These are phyloP conservation scores for Sepiola atlantica DNA, from an alignment of 2,888 invertebrate genomes.

Conservation along the genomic window DNA sequence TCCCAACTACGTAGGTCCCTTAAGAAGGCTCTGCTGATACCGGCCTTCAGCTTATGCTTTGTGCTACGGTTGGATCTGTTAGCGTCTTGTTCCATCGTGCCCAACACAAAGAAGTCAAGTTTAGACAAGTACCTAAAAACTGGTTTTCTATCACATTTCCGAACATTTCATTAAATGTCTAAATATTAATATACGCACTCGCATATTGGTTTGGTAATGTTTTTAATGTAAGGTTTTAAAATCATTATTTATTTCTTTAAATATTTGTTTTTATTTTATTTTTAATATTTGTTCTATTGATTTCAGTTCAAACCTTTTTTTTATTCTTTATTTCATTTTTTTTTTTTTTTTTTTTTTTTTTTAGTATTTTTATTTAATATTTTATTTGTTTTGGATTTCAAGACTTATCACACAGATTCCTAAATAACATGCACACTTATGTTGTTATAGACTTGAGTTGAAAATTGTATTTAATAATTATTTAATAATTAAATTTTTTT, in stretches of 20 bases:
- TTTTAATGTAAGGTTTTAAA: slow-evolving; percentile 40
- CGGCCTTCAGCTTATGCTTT: no score
- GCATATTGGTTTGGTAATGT: slow-evolving; percentile 43
- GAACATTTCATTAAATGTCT: neutral
- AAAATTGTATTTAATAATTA: neutral
- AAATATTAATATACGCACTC: neutral
- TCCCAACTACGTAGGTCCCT: no score
- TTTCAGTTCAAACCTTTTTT: slow-evolving; percentile 43
- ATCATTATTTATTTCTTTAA: slow-evolving; percentile 16
- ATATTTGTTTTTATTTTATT: slow-evolving; percentile 33
- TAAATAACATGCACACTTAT: slow-evolving; percentile 32
- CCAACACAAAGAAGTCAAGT: no score
- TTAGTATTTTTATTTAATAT: slow-evolving; percentile 15
- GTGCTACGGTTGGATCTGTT: no score
- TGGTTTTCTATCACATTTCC: no score
- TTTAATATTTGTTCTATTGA: slow-evolving; percentile 37
- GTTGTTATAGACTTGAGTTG: slow-evolving; percentile 20
- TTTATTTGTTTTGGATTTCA: neutral
- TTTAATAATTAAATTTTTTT: no score
- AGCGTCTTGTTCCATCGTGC: no score
- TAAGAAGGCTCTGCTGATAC: no score
- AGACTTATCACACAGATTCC: neutral
- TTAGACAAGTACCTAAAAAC: no score
- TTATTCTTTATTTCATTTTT: neutral
- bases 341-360: neutral